Evolutionary conservation across 2,113 vertebrate genomes (phyloP), one percentile per base, ranked within the genome.

Genomic region (Myiozetetes cayanensis): DNA sequence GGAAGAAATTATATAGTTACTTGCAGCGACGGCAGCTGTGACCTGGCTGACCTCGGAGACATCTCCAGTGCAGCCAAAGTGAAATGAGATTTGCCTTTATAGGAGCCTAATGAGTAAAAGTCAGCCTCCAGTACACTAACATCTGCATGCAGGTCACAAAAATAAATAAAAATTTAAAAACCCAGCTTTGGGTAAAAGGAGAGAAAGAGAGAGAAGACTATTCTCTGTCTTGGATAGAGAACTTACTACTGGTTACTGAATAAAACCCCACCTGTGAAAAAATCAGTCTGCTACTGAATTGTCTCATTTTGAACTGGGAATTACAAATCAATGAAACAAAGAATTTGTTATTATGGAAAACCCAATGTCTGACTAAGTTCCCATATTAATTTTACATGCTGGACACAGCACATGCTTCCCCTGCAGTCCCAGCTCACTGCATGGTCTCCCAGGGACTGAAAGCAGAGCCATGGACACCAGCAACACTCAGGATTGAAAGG

Each of bases 31-130:
- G 27, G 65, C 47, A 44, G 72, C 61, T 77, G 33, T 86, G 90
- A 92, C 91, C 92, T 18, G 27, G 43, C 76, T 87, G 76, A 92
- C 93, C 95, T 90, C 4, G 0, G 65, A 89, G 76, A 62, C n/a
- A 67, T 39, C 86, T 74, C 76, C 33, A 55, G 43, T 41, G 43
- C 35, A 93, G 83, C 30, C 68, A 47, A 87, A 90, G 46, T 25
- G 50, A 74, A 95, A 77, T 46, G 68, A 90, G 58, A 68, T 28
- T 53, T 50, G 49, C 49, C 14, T 1, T 90, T 58, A 41, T 0
- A 53, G 30, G 15, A 68, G 41, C 56, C 61, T 93, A 95, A 92
- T 59, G 68, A 92, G 65, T 37, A 74, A 75, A 94, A 44, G 3
- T 27, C 35, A 62, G 55, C 59, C 59, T 47, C 33, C 65, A 78